Percentiles rank a stretch among this genome's conserved stretches.
Conservation (phyloP, 2,888 invertebrate genomes). For the Pachymerium ferrugineum region DNA sequence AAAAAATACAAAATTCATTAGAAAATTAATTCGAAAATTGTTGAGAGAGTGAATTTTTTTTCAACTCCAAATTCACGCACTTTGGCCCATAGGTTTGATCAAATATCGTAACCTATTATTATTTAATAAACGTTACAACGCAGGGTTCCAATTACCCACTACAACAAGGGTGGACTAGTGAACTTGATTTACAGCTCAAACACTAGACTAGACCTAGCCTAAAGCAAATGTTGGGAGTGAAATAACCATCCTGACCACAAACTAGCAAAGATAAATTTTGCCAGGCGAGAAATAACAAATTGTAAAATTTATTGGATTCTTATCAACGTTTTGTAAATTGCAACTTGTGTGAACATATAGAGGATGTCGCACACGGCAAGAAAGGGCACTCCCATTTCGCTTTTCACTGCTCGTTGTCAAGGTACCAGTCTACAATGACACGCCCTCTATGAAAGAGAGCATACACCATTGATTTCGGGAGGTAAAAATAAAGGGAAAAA, state of each 20-base stretch:
- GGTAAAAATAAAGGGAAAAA: too few relatives aligned
- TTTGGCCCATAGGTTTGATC: conserved; percentile 4
- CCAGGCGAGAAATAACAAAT: background rate
- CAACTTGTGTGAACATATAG: background rate
- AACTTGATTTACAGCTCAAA: conserved; percentile 13
- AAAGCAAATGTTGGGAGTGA: too few relatives aligned
- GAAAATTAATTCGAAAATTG: background rate
- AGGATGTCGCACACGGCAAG: background rate
- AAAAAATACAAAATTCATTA: conserved; percentile 10
- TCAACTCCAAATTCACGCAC: conserved; percentile 1
- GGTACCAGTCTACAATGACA: background rate
- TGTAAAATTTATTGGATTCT: background rate
- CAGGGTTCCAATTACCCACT: conserved; percentile 32
- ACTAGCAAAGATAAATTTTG: too few relatives aligned
- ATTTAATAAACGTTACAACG: conserved; percentile 31
- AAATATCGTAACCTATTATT: conserved; percentile 31
- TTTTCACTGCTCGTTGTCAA: background rate
- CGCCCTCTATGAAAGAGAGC: background rate
- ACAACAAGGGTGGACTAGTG: conserved; percentile 4
- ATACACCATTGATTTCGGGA: conserved; percentile 6
- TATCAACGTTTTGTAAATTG: too few relatives aligned
- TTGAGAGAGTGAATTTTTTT: background rate
- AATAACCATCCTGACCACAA: too few relatives aligned
- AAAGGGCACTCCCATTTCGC: background rate
- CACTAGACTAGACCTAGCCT: background rate